Evolutionary conservation across 2,888 invertebrate genomes (phyloP).

Genomic region (Nebria salina): DNA sequence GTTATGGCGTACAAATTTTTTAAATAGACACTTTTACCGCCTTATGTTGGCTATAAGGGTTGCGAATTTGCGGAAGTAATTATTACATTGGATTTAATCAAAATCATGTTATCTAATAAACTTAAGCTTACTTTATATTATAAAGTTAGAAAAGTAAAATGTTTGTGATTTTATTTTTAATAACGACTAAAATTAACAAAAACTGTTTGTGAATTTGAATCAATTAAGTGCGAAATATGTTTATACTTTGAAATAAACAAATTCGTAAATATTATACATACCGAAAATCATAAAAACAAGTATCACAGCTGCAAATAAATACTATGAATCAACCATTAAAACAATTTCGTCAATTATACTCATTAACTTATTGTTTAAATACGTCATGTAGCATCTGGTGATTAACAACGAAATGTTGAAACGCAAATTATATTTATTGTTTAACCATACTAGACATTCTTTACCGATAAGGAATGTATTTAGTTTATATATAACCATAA

Average conservation of each 20-base stretch:
- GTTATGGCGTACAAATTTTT: background rate
- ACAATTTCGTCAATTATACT: background rate
- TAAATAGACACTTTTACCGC: background rate
- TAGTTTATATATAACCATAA: background rate
- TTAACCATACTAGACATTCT: background rate
- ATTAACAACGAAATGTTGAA: background rate
- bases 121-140: too few relatives aligned
- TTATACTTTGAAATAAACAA: background rate
- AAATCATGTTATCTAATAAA: too few relatives aligned
- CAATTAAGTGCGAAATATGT: background rate
- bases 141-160: too few relatives aligned
- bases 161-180: too few relatives aligned
- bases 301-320: background rate
- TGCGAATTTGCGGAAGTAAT: background rate
- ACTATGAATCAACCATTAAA: background rate
- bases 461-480: background rate
- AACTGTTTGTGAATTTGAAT: too few relatives aligned
- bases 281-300: background rate
- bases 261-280: background rate
- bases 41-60: background rate
- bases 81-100: background rate
- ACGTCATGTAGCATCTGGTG: background rate
- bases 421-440: background rate
- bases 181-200: too few relatives aligned
- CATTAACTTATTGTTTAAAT: background rate